A percentile compares a stretch with the other conserved stretches of the same genome.
These are phyloP conservation scores for Thecocarcelia acutangulata DNA, from an alignment of 2,888 invertebrate genomes.

Conservation along the genomic window DNA sequence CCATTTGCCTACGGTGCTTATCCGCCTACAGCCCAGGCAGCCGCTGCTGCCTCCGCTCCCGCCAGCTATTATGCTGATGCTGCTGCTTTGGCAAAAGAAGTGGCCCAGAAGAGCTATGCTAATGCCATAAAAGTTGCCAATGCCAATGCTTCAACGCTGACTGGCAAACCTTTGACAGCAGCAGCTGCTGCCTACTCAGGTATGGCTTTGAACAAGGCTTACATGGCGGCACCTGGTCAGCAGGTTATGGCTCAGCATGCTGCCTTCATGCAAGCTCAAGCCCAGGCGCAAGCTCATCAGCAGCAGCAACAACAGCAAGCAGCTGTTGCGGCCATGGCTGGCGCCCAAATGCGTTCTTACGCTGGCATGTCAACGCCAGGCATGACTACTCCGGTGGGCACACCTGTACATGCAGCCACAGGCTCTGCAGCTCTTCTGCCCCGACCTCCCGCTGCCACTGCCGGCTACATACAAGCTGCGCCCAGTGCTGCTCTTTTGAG, in stretches of 20 bases:
- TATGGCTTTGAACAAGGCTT: slow-evolving; percentile 85
- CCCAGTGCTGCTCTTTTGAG: slow-evolving; percentile 64
- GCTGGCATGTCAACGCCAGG: slow-evolving; percentile 72
- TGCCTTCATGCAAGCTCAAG: slow-evolving; percentile 69
- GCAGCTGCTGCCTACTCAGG: slow-evolving; percentile 84
- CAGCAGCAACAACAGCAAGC: slow-evolving; percentile 69
- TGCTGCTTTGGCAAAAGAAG: slow-evolving; percentile 88
- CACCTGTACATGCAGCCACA: slow-evolving; percentile 71
- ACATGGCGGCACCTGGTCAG: slow-evolving; percentile 66
- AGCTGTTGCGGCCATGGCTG: slow-evolving; percentile 73
- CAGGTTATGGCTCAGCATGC: slow-evolving; percentile 70
- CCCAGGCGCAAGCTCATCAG: slow-evolving; percentile 69
- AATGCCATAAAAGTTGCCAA: slow-evolving; percentile 86
- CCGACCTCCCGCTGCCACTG: slow-evolving; percentile 69
- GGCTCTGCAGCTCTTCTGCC: slow-evolving; percentile 66
- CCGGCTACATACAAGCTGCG: slow-evolving; percentile 72
- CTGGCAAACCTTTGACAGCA: slow-evolving; percentile 84
- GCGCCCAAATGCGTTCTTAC: slow-evolving; percentile 69
- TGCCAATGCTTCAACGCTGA: slow-evolving; percentile 78
- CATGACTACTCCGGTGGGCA: slow-evolving; percentile 74
- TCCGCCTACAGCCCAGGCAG: slow-evolving; percentile 61
- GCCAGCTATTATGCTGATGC: slow-evolving; percentile 82
- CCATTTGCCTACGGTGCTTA: slow-evolving; percentile 70
- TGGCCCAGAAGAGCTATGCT: slow-evolving; percentile 91
- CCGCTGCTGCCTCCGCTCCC: slow-evolving; percentile 44